Evolutionary conservation across 2,888 invertebrate genomes (phyloP), one percentile per base, ranked within the genome.

Genomic region (Amphipoea oculea): DNA sequence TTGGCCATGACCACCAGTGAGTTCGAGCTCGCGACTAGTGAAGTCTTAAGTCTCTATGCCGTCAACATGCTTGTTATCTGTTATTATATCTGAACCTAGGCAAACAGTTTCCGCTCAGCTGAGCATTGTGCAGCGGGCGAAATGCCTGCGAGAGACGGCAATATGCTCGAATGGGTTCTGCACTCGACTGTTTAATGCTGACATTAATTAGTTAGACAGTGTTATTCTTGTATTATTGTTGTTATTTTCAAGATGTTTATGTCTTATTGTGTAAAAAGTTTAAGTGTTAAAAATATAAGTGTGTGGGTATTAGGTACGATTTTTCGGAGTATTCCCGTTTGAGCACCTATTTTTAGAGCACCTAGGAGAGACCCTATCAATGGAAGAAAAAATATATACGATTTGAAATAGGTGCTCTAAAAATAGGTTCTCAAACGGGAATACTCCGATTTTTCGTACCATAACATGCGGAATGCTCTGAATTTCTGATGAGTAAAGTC

Each of bases 121-220:
- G 40, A 14, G 2, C 42, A 74, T 78, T 82, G 70, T 68, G 78
- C 60, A 68, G 54, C 36, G 42, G 72, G 63, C 57, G 42, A 69
- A 73, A 54, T 54, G 29, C 51, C 23, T 23, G 42, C 12, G 36
- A n/a, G 23, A 63, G 20, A 36, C 42, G 23, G 51, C 29, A 40
- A 48, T 57, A 73, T 62, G 62, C 80, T 63, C 36, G 68, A 62
- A 17, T 57, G 73, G 17, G 14, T 63, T 73, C 29, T 45, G 54
- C 45, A 11, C 20, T 63, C 5, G 51, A n/a, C 42, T 79, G 60
- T 57, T 40, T 29, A 5, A 67, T 23, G 36, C n/a, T 23, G 57
- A 11, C 29, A 17, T 29, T 74, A 73, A 72, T 73, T 48, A 40
- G 20, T 3, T 65, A 65, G 48, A 48, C 11, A 36, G 23, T 48